These are phyloP conservation scores for Chloroceryle amazona DNA, from an alignment of 2,797 vertebrate species.

Conservation along the genomic window DNA sequence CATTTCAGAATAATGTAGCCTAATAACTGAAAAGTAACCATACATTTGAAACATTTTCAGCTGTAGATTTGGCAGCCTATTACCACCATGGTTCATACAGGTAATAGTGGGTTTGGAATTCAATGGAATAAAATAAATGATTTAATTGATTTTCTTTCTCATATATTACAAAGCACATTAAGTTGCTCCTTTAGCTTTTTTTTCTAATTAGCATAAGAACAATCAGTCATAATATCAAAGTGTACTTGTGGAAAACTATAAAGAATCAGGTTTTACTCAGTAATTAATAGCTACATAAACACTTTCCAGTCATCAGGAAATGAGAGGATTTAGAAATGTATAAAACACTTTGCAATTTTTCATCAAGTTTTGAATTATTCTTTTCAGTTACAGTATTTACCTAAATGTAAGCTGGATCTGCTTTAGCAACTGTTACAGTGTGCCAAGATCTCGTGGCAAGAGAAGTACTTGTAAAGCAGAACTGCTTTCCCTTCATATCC, in stretches of 20 bases:
- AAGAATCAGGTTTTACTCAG: background rate
- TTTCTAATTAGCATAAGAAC: background rate
- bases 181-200: background rate
- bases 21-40: background rate
- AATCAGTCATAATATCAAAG: background rate
- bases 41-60: background rate
- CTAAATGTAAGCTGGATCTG: background rate
- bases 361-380: background rate
- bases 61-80: background rate
- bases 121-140: background rate
- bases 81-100: background rate
- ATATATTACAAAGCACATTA: background rate
- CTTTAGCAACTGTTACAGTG: background rate
- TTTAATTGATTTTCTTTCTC: background rate
- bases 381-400: background rate
- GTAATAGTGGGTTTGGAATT: background rate
- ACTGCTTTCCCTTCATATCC: background rate
- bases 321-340: background rate
- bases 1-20: background rate
- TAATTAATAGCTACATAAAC: background rate
- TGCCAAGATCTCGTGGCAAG: background rate
- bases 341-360: background rate
- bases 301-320: background rate
- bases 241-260: background rate
- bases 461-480: background rate